phyloP scores from a whole-genome alignment of 2,113 vertebrate genomes.

The Atrichornis clamosus region DNA sequence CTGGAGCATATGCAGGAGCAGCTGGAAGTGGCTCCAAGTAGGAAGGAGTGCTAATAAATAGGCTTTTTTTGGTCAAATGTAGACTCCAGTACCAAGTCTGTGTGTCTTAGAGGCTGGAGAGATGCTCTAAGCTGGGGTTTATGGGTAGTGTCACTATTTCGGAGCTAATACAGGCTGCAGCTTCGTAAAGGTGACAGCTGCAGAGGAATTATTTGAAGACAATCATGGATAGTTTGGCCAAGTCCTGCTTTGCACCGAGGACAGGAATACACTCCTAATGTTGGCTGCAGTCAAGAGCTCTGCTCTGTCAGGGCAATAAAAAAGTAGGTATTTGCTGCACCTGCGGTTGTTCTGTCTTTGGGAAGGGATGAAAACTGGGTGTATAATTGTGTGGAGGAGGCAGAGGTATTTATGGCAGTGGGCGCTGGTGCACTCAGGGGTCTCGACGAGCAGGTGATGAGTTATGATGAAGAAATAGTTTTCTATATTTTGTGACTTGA shows the following conservation, averaged over 20 bases:
- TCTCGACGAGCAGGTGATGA: accelerated
- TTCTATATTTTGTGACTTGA: neutral
- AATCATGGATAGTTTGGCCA: neutral
- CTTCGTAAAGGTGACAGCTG: neutral
- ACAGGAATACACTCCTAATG: accelerated
- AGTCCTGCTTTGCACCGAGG: neutral
- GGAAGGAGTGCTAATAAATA: neutral
- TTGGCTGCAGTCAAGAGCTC: neutral
- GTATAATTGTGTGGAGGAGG: neutral
- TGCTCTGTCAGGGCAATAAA: neutral
- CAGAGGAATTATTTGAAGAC: neutral
- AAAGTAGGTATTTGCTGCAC: neutral
- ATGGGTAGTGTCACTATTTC: neutral
- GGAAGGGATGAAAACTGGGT: neutral
- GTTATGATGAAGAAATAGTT: neutral
- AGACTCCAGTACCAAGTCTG: neutral
- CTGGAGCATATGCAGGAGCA: neutral
- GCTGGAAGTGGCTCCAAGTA: neutral
- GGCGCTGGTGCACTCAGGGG: neutral
- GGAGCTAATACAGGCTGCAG: neutral
- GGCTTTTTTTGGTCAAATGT: neutral
- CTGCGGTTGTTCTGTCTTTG: neutral
- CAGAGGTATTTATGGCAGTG: neutral
- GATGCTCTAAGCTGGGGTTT: neutral
- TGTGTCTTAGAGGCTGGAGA: neutral